Evolutionary conservation across 2,113 vertebrate species (phyloP).

Genomic region (Hyla sarda): DNA sequence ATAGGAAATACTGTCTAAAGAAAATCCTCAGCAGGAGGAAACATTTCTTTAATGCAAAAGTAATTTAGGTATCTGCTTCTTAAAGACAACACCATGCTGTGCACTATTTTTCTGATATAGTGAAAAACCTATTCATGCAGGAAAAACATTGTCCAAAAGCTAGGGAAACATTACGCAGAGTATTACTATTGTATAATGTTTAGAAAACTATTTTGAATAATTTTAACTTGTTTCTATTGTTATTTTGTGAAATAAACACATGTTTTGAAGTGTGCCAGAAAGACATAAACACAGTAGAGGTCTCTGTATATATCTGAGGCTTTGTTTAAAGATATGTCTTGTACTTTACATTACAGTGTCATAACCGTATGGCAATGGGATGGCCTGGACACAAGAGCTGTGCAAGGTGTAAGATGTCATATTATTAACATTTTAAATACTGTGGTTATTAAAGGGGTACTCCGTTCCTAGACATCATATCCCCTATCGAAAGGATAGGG

Average conservation of each 20-base stretch:
- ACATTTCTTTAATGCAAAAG: constrained; percentile 3
- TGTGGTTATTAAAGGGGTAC: no score
- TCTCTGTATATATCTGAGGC: no score
- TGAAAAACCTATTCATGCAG: background rate
- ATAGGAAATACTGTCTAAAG: background rate
- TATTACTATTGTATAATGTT: background rate
- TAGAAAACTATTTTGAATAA: background rate
- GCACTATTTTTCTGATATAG: background rate
- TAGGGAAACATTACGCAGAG: background rate
- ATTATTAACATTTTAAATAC: no score
- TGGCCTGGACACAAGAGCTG: no score
- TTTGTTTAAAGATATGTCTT: background rate
- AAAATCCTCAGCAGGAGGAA: background rate
- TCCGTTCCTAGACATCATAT: no score
- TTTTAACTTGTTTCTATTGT: background rate
- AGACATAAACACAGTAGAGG: background rate
- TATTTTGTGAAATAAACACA: background rate
- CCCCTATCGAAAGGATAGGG: no score
- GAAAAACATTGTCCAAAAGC: background rate
- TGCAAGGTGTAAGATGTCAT: no score
- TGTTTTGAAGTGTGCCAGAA: background rate
- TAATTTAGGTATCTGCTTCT: constrained; percentile 4
- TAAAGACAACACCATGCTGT: background rate
- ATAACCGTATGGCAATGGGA: no score
- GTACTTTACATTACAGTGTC: no score